Base-by-base conservation (phyloP, 2,113 vertebrate genomes). In the Urocynchramus pylzowi region DNA sequence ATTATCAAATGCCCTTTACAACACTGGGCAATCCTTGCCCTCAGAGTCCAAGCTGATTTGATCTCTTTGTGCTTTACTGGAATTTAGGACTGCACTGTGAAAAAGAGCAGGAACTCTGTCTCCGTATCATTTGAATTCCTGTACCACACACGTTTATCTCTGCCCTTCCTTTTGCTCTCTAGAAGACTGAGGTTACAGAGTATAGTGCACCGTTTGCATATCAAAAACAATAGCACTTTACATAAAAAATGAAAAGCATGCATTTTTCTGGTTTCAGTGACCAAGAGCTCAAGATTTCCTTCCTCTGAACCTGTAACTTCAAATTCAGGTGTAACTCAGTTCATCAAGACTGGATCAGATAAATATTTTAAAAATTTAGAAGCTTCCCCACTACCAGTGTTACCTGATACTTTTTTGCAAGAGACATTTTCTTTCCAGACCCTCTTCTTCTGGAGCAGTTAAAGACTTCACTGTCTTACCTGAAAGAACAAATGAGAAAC, bases 131-230 rank as follows among this genome's bases (percentile, higher is more conserved):
- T 84, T 70, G 75, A 89, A 95, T 90, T 96, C 70, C 77, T 92
- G 59, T 64, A 89, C 49, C 42, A 83, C n/a, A 56, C 57, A 50
- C 27, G 21, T 57, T 91, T 57, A 73, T 76, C 85, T 91, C 57
- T 90, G 86, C 47, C 81, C 64, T 95, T 79, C 54, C 89, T 56
- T 91, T 91, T 87, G 84, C 74, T 91, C 69, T 94, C 87, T 67
- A 28, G 54, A 96, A 96, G 71, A 80, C 87, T 39, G 83, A 83
- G 77, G 93, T 90, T 90, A 78, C 16, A 81, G 4, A 37, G 86
- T 52, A 73, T 59, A 92, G 41, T 16, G 57, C 84, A 65, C 33
- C 2, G 79, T 95, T 94, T 95, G 74, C 94, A 87, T 87, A 87
- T 65, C 78, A 87, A 95, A 96, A 95, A 84, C 68, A 71, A 79